phyloP scores from a whole-genome alignment of 2,113 vertebrate species.

The Pholis gunnellus region DNA sequence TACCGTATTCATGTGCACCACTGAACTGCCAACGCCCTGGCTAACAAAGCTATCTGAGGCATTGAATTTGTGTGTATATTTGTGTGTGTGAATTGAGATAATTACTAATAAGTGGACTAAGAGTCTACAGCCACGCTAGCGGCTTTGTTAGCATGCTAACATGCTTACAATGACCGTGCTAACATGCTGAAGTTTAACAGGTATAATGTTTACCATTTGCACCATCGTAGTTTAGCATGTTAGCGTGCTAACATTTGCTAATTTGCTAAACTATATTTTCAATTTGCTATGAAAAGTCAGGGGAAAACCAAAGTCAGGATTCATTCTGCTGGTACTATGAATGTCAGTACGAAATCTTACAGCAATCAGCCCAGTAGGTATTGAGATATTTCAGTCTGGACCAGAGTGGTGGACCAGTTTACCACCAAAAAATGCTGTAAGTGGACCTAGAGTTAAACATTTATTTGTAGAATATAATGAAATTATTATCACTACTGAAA shows the following conservation, averaged over 20 bases:
- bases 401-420: not conserved
- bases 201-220: not conserved
- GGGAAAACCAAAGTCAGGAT: too few relatives aligned
- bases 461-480: not conserved
- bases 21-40: not conserved
- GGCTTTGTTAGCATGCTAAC: not conserved
- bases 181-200: not conserved
- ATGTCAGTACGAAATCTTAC: not conserved
- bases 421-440: not conserved
- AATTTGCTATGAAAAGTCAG: not conserved
- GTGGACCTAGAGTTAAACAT: not conserved
- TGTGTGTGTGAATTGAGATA: constrained; percentile 1
- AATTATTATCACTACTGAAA: not conserved
- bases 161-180: not conserved
- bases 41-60: constrained; percentile 23
- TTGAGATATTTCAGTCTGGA: not conserved
- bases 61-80: not conserved
- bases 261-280: not conserved
- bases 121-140: not conserved
- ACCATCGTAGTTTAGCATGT: not conserved
- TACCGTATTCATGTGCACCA: not conserved
- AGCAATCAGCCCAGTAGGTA: not conserved
- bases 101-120: not conserved
- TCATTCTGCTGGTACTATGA: not conserved
- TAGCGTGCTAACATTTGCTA: not conserved